Evolutionary conservation across 2,888 invertebrate species (phyloP), one percentile per base, ranked within the genome.

Genomic region (Electrophaes corylata): DNA sequence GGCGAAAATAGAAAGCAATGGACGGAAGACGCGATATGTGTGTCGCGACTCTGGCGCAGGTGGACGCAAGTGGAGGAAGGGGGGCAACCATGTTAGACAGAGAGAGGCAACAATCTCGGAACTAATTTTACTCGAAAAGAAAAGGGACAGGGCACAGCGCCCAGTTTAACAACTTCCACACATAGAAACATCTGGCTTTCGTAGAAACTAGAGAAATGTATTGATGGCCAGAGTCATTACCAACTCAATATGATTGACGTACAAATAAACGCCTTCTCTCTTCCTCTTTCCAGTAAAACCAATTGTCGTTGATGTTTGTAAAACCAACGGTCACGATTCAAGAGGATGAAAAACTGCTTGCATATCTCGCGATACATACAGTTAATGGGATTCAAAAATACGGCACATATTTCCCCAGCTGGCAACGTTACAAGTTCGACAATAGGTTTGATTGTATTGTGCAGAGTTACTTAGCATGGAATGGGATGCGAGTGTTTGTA

Each of bases 1-100:
- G 76, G 88, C 87, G 80, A 89, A 89, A 91, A 89, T 91, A 91
- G 91, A 91, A 91, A 91, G 91, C 89, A 89, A 76, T 81, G 84
- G 80, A 80, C 84, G 83, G 84, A 85, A 86, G 84, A 81, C 66
- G 67, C 71, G 72, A 81, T 81, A 88, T 90, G 88, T 91, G 86
- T 91, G 91, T 84, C 88, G 86, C 82, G 80, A 75, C 78, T 75
- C 73, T 62, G 75, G 72, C 83, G 75, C 90, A 89, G 88, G 89
- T 88, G 88, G 78, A 82, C 78, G 67, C 73, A 62, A 75, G 75
- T 74, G 80, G 79, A 64, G 66, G 74, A 65, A 16, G n/a, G 78
- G 76, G 79, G 80, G 74, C 26, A 73, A 65, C 65, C 69, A 71
- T 68, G 78, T 69, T 75, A 64, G 78, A 86, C 70, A 75, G 78